Percentiles rank a stretch among this genome's conserved stretches.
These are phyloP conservation scores for Drosophila eohydei DNA, from an alignment of 2,888 invertebrate species.

Conservation along the genomic window DNA sequence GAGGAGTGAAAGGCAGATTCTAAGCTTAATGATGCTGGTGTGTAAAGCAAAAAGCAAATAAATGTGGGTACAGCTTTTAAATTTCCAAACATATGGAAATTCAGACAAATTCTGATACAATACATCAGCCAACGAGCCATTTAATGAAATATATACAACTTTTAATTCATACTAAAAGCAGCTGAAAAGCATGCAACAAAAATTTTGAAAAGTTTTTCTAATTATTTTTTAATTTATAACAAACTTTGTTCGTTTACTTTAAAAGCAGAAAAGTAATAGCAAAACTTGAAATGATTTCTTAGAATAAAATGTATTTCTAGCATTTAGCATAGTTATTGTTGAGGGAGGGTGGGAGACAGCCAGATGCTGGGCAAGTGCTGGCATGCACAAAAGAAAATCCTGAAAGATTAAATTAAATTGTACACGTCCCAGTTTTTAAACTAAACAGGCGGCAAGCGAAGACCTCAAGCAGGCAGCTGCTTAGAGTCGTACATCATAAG, in stretches of 20 bases:
- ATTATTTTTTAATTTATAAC: not conserved
- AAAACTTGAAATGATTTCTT: conserved; percentile 13
- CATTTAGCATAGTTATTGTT: conserved; percentile 8
- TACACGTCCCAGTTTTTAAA: conserved; percentile 78
- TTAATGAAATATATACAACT: not conserved
- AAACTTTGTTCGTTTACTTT: not conserved
- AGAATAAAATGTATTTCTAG: conserved; percentile 4
- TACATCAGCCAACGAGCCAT: too few species aligned
- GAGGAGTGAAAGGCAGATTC: too few species aligned
- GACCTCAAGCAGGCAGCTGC: conserved; percentile 57
- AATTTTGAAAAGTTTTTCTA: not conserved
- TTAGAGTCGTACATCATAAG: conserved; percentile 65
- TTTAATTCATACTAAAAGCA: not conserved
- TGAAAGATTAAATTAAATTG: conserved; percentile 79
- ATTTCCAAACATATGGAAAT: too few species aligned
- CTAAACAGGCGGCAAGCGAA: conserved; percentile 59
- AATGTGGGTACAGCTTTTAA: not conserved
- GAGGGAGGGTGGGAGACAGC: not conserved
- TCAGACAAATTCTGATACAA: not conserved
- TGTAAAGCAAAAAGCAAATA: too few species aligned
- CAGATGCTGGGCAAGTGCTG: conserved; percentile 8
- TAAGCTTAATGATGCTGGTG: too few species aligned
- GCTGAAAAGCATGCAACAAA: conserved; percentile 3
- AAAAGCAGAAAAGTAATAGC: not conserved
- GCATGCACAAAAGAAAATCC: conserved; percentile 62